These are phyloP conservation scores for Arrhamphus sclerolepis DNA, from an alignment of 2,797 vertebrate species.

Conservation along the genomic window DNA sequence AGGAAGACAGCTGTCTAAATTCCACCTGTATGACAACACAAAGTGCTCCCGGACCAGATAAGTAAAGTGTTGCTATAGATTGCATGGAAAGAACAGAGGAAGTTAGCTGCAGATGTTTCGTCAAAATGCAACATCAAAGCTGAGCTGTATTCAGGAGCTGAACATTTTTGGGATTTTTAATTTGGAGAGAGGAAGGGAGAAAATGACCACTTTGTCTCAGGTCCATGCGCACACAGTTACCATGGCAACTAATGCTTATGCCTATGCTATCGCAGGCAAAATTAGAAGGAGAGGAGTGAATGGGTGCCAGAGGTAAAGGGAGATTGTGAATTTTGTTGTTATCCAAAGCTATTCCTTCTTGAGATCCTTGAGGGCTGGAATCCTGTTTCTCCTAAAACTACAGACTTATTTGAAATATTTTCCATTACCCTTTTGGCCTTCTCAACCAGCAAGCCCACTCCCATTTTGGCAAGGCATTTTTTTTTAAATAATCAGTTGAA, in stretches of 20 bases:
- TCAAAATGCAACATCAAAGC: conserved; percentile 2
- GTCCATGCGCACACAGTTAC: conserved; percentile 37
- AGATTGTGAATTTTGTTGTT: conserved; percentile 29
- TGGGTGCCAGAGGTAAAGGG: conserved; percentile 25
- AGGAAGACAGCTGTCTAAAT: conserved; percentile 17
- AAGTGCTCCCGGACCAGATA: conserved; percentile 13
- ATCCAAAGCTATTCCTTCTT: conserved; percentile 26
- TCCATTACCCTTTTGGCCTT: background rate
- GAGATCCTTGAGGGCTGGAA: conserved; percentile 38
- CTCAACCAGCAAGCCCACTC: conserved; percentile 4
- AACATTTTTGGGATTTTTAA: conserved; percentile 37
- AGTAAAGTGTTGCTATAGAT: background rate
- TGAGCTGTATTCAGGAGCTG: background rate
- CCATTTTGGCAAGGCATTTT: conserved; percentile 20
- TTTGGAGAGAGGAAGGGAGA: conserved; percentile 3
- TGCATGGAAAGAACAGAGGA: background rate
- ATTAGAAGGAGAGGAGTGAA: conserved; percentile 38
- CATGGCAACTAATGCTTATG: conserved; percentile 45
- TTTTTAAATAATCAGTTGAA: conserved; percentile 10
- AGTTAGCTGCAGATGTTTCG: background rate
- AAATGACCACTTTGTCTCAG: conserved; percentile 31
- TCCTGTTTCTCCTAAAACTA: conserved; percentile 26
- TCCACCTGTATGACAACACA: conserved; percentile 10
- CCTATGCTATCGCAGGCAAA: conserved; percentile 35
- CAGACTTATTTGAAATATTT: conserved; percentile 43